These are phyloP conservation scores for Drosophila rhopaloa DNA, from an alignment of 1,140 invertebrate genomes.

Conservation along the genomic window DNA sequence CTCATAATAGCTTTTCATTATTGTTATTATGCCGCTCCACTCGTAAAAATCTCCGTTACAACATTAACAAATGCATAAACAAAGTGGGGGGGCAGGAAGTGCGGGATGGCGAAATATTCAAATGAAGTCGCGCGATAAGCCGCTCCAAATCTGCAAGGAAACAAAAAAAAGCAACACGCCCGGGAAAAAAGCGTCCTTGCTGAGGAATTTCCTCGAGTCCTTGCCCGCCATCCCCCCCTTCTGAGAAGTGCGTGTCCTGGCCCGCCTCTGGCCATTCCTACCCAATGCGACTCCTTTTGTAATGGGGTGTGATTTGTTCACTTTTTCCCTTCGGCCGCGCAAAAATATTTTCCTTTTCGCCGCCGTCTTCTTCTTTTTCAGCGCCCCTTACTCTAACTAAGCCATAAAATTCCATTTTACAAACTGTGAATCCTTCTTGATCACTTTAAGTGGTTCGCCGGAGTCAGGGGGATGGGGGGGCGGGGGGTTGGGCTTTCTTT, in stretches of 20 bases:
- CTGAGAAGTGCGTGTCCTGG: constrained; percentile 41
- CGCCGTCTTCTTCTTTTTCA: constrained; percentile 2
- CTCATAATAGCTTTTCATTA: constrained; percentile 84
- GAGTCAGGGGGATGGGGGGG: neutral
- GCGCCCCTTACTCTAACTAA: constrained; percentile 50
- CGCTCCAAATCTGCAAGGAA: constrained; percentile 75
- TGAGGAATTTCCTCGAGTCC: constrained; percentile 53
- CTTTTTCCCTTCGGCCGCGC: constrained; percentile 67
- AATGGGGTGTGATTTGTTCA: constrained; percentile 84
- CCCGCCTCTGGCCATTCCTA: constrained; percentile 24
- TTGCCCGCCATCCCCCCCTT: constrained; percentile 6
- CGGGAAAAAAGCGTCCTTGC: constrained; percentile 36
- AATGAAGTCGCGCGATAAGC: constrained; percentile 84
- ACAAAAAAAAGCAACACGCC: constrained; percentile 10
- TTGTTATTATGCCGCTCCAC: constrained; percentile 79
- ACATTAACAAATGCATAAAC: constrained; percentile 84
- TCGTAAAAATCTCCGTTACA: constrained; percentile 83
- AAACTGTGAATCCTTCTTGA: constrained; percentile 84
- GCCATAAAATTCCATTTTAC: constrained; percentile 84
- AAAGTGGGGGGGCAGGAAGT: constrained; percentile 50
- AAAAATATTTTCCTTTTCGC: constrained; percentile 63
- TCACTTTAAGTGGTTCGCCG: constrained; percentile 82
- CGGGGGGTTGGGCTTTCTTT: constrained; percentile 36
- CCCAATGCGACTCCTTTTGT: constrained; percentile 37
- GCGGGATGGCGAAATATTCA: constrained; percentile 66